Percentiles rank a stretch among this genome's conserved stretches.
These are phyloP conservation scores for Eospalax fontanierii DNA, from an alignment of 2,797 vertebrate species.

Conservation along the genomic window DNA sequence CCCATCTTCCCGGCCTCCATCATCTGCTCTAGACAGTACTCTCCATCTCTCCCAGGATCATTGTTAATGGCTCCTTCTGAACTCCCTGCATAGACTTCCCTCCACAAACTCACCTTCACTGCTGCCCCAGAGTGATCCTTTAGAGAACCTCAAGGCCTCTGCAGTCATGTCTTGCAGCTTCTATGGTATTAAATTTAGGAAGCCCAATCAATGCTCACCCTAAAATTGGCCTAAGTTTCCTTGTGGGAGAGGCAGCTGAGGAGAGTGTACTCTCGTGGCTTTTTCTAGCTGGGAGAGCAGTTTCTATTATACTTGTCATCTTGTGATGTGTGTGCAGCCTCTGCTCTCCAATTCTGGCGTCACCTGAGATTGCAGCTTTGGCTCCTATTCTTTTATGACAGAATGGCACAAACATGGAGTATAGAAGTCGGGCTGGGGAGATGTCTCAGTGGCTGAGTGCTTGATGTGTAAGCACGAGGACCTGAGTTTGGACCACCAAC, in stretches of 20 bases:
- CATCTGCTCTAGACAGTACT: background rate
- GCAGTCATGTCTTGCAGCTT: background rate
- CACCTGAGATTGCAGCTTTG: background rate
- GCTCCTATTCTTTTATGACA: background rate
- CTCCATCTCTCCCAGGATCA: background rate
- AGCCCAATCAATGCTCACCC: background rate
- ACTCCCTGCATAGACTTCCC: background rate
- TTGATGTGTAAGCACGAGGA: background rate
- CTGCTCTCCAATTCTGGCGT: fast-evolving
- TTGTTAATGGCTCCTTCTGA: background rate
- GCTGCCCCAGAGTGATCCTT: background rate
- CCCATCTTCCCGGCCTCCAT: background rate
- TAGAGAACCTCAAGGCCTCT: background rate
- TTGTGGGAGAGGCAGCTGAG: background rate
- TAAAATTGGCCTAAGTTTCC: background rate
- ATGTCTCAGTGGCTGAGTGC: background rate
- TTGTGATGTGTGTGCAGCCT: too few species aligned
- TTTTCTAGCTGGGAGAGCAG: background rate
- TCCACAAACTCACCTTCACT: background rate
- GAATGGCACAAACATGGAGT: background rate
- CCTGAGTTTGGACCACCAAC: background rate
- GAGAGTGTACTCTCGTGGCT: background rate
- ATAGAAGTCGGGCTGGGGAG: background rate
- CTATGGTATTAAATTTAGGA: background rate
- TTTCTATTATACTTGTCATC: background rate